A percentile compares a stretch with the other conserved stretches of the same genome.
These are phyloP conservation scores for Hipparchia semele DNA, from an alignment of 2,888 invertebrate genomes.

Conservation along the genomic window DNA sequence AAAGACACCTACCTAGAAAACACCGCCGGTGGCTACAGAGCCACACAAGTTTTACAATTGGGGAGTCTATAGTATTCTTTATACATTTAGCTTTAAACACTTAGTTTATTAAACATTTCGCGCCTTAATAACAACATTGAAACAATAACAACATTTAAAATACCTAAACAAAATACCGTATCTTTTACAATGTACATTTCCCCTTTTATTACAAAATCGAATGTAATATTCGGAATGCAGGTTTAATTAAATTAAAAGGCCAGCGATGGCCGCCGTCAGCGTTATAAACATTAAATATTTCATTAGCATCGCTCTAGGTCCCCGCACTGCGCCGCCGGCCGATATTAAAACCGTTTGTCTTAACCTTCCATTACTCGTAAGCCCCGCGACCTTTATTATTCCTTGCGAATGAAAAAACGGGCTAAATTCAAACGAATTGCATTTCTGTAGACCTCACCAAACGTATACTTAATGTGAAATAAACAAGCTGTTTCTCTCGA, in stretches of 20 bases:
- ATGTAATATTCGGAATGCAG: constrained; percentile 9
- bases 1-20: too few relatives aligned
- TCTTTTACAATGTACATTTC: background rate
- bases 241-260: constrained; percentile 14
- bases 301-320: constrained; percentile 33
- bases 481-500: too few relatives aligned
- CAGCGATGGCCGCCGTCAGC: background rate
- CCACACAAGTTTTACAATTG: too few relatives aligned
- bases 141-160: too few relatives aligned
- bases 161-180: background rate
- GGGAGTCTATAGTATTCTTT: too few relatives aligned
- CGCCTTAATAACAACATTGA: too few relatives aligned
- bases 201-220: constrained; percentile 7
- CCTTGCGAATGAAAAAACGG: constrained; percentile 8
- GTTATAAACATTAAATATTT: constrained; percentile 42
- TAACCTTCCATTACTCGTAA: constrained; percentile 45
- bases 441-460: background rate
- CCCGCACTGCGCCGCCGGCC: constrained; percentile 36
- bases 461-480: background rate
- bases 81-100: too few relatives aligned
- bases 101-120: too few relatives aligned
- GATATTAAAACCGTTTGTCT: constrained; percentile 58
- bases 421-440: constrained; percentile 11
- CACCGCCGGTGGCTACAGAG: too few relatives aligned
- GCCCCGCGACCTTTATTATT: constrained; percentile 27